Base-by-base conservation (phyloP, 1,140 invertebrate genomes). In the Lordiphosa stackelbergi region DNA sequence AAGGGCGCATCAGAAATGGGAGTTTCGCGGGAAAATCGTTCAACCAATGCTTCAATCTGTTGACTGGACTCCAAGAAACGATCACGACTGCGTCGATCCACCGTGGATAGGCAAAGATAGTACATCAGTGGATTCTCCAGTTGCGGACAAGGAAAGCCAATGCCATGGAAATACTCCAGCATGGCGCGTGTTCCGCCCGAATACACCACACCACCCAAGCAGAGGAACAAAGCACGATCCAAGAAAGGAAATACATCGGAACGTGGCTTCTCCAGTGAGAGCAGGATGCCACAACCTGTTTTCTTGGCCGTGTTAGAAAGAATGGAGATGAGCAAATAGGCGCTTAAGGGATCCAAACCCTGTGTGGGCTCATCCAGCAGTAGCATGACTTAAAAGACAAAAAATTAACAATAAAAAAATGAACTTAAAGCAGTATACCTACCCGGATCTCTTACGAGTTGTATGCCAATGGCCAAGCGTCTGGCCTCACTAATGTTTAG, bases 51-150 rank as follows among this genome's bases (percentile, higher is more conserved):
- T 5, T 95, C 93, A 69, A 97, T 97, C 87, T 97, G 96, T 59
- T 96, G 94, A 79, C 95, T 97, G 0, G 96, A 97, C 85, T 97
- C 96, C 7, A 97, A 90, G 85, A 97, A 97, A 9, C 95, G 90
- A 87, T 97, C 96, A 19, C 95, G 90, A 36, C 86, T 87, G 6
- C 85, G 77, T 2, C 71, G 63, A 88, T 98, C 96, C 9, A 98
- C 96, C 0, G 96, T 98, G 19, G 95, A 96, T 46, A 98, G 87
- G 83, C 96, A 98, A 41, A 98, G 88, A 87, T 97, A 97, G 88
- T 97, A 97, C 95, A 97, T 97, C 0, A 97, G 88, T 0, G 96
- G 96, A 87, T 97, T 97, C 87, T 97, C 96, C 40, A 97, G 87
- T 86, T 97, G 94, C 1, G 96, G 96, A 88, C 96, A 97, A 0